Percentiles rank a stretch among this genome's conserved stretches.
These are phyloP conservation scores for Bugulina stolonifera DNA, from an alignment of 2,888 invertebrate genomes.

Conservation along the genomic window DNA sequence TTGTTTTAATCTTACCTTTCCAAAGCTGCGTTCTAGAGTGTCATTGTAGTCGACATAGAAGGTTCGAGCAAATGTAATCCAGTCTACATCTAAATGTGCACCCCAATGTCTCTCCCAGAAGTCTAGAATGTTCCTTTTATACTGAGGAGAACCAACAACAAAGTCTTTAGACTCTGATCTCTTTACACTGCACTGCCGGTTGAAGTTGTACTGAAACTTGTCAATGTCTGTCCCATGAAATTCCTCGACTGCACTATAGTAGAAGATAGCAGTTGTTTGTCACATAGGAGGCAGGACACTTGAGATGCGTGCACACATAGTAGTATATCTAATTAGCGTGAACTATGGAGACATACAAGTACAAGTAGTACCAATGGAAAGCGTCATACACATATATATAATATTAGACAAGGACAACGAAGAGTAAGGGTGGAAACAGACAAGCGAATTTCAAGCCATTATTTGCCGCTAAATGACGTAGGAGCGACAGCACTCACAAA, in stretches of 20 bases:
- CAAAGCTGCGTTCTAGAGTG: constrained; percentile 33
- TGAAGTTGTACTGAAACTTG: constrained; percentile 25
- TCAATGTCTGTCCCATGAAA: neutral
- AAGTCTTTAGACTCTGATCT: constrained; percentile 27
- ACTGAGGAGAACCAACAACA: neutral
- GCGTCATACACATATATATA: no score
- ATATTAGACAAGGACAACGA: no score
- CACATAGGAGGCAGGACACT: no score
- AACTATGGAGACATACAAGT: no score
- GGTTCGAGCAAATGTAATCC: constrained; percentile 35
- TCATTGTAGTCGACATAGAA: constrained; percentile 39
- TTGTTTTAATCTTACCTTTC: constrained; percentile 33
- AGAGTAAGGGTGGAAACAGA: no score
- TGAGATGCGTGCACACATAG: no score
- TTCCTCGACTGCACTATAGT: neutral
- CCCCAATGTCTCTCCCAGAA: constrained; percentile 42
- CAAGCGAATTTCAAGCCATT: no score
- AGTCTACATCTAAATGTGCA: constrained; percentile 33
- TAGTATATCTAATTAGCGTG: no score
- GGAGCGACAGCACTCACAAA: no score
- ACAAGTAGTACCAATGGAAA: no score
- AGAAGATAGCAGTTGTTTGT: no score
- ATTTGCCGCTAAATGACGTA: no score
- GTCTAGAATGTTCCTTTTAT: constrained; percentile 30
- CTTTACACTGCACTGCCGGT: constrained; percentile 26